These are phyloP conservation scores for Rapana venosa DNA, from an alignment of 2,888 invertebrate genomes.

Conservation along the genomic window DNA sequence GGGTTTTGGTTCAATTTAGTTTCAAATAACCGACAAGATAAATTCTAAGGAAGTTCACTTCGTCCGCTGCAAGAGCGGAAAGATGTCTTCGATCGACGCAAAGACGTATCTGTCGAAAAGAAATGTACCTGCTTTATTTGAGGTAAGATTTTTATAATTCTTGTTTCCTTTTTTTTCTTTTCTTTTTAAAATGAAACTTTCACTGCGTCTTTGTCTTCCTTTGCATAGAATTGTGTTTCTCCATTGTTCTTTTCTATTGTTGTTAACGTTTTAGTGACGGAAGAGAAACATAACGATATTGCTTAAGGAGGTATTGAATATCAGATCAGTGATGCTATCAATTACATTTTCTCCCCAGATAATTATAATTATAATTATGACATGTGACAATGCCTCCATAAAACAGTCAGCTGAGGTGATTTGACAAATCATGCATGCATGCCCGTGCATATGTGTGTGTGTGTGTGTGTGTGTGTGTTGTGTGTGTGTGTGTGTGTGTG, in stretches of 20 bases:
- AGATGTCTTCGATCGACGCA: constrained; percentile 78
- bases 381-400: too few relatives aligned
- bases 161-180: too few relatives aligned
- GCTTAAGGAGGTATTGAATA: too few relatives aligned
- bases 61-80: constrained; percentile 72
- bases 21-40: constrained; percentile 61
- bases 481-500: not conserved
- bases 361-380: too few relatives aligned
- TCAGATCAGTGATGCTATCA: too few relatives aligned
- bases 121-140: constrained; percentile 79
- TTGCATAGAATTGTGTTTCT: too few relatives aligned
- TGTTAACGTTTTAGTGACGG: too few relatives aligned
- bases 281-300: not conserved
- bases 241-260: too few relatives aligned
- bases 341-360: too few relatives aligned
- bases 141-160: constrained; percentile 71
- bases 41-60: constrained; percentile 58
- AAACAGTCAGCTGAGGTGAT: too few relatives aligned
- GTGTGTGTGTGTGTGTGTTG: not conserved
- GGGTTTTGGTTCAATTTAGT: constrained; percentile 29
- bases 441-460: not conserved
- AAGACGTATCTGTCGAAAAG: constrained; percentile 79
- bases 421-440: not conserved
- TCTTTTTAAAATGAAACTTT: too few relatives aligned
- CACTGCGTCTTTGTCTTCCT: too few relatives aligned